Conservation (phyloP, 2,113 vertebrate species). For the Rhinolophus ferrumequinum region DNA sequence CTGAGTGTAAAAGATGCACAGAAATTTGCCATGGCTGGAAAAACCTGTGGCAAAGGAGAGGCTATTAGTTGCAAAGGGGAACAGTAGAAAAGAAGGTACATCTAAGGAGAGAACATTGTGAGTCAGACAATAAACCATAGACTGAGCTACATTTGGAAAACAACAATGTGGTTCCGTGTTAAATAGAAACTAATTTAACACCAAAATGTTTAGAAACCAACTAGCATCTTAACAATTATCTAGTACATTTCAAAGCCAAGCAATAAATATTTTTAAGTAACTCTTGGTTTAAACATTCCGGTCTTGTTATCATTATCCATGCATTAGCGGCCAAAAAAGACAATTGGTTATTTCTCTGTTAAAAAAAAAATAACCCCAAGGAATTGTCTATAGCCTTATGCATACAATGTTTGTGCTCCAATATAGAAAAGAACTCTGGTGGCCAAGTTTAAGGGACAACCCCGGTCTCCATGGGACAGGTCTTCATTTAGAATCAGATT, state of each 20-base stretch:
- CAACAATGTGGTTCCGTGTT: not conserved
- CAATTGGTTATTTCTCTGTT: not conserved
- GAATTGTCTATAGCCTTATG: not conserved
- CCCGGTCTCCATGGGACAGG: not conserved
- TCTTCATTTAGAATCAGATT: not conserved
- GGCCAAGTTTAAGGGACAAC: not conserved
- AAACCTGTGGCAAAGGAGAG: not conserved
- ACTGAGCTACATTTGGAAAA: not conserved
- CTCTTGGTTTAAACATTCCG: not conserved
- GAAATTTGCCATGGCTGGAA: not conserved
- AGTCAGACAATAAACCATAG: not conserved
- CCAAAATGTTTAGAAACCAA: not conserved
- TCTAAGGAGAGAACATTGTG: not conserved
- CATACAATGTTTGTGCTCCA: not conserved
- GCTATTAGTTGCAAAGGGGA: not conserved
- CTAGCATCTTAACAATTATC: not conserved
- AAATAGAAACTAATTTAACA: constrained; percentile 47
- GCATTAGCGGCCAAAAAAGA: not conserved
- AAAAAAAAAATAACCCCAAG: not conserved
- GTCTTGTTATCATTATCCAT: not conserved
- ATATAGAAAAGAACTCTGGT: not conserved
- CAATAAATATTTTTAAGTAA: not conserved
- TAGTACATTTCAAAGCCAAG: not conserved
- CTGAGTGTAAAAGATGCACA: not conserved
- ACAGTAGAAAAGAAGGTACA: not conserved